Evolutionary conservation across 2,888 invertebrate species (phyloP).

Genomic region (Aradus depressus): DNA sequence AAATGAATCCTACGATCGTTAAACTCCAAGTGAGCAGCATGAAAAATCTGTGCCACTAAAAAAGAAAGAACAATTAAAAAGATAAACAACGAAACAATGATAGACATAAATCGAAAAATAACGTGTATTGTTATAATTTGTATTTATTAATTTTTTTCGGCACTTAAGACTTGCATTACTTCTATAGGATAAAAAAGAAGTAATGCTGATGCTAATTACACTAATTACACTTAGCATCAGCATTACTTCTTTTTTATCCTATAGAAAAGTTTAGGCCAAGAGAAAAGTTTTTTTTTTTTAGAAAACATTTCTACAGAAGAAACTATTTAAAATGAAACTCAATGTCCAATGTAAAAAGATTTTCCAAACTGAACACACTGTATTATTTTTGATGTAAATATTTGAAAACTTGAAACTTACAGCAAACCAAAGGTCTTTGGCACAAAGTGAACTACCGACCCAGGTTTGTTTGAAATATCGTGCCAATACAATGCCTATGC

Average conservation of each 20-base stretch:
- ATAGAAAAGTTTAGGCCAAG: background rate
- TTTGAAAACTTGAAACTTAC: slow-evolving; percentile 46
- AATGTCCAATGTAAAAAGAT: too few species aligned
- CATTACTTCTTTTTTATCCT: background rate
- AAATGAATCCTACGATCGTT: slow-evolving; percentile 62
- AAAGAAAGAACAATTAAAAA: slow-evolving; percentile 30
- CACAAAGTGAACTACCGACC: slow-evolving; percentile 67
- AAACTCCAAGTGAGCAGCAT: slow-evolving; percentile 73
- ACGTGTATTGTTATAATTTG: background rate
- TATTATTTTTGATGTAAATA: too few species aligned
- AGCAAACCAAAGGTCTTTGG: slow-evolving; percentile 88
- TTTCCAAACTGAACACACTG: too few species aligned
- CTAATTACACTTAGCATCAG: background rate
- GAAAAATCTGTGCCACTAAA: slow-evolving; percentile 73
- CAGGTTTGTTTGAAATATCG: slow-evolving; percentile 83
- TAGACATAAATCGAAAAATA: background rate
- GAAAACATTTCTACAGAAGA: background rate
- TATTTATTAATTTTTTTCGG: background rate
- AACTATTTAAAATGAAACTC: background rate
- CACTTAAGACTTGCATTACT: background rate
- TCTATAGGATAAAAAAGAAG: background rate
- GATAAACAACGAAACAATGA: background rate
- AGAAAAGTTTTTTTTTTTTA: background rate
- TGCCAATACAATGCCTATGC: slow-evolving; percentile 73
- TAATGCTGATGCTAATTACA: too few species aligned